Evolutionary conservation across 2,113 vertebrate genomes (phyloP).

Genomic region (Carassius auratus): DNA sequence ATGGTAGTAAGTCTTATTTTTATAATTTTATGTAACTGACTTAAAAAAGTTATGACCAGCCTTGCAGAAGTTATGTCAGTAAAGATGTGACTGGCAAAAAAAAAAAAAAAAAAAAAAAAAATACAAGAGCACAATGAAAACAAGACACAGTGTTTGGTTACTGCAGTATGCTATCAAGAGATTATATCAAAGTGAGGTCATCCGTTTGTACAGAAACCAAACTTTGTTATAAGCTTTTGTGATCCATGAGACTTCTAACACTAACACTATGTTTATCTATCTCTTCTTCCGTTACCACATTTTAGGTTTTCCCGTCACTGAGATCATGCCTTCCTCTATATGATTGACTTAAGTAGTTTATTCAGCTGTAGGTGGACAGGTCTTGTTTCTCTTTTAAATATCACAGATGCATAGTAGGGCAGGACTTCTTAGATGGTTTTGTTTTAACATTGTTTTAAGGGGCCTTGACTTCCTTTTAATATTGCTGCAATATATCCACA

Average conservation of each 20-base stretch:
- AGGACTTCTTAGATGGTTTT: slow-evolving; percentile 57
- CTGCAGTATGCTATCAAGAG: slow-evolving; percentile 43
- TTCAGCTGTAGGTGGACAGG: slow-evolving; percentile 74
- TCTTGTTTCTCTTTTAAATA: slow-evolving; percentile 63
- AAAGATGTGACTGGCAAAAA: not conserved
- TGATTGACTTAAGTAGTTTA: slow-evolving; percentile 75
- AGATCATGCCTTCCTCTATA: slow-evolving; percentile 65
- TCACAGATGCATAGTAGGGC: slow-evolving; percentile 58
- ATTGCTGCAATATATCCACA: slow-evolving; percentile 69
- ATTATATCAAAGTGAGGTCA: slow-evolving; percentile 56
- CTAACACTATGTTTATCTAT: slow-evolving; percentile 69
- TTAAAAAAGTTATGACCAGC: too few species aligned
- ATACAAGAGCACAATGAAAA: not conserved
- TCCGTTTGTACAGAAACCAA: slow-evolving; percentile 61
- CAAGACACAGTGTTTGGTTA: slow-evolving; percentile 46
- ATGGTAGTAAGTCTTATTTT: too few species aligned
- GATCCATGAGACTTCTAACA: slow-evolving; percentile 67
- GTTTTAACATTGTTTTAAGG: slow-evolving; percentile 67
- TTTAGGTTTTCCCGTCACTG: slow-evolving; percentile 66
- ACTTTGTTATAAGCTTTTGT: slow-evolving; percentile 60
- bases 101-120: not conserved
- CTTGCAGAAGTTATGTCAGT: not conserved
- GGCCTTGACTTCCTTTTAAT: slow-evolving; percentile 67
- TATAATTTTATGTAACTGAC: too few species aligned
- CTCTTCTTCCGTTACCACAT: slow-evolving; percentile 68